A percentile compares a stretch with the other conserved stretches of the same genome.
These are phyloP conservation scores for Acromyrmex heyeri DNA, from an alignment of 1,140 invertebrate species.

Conservation along the genomic window DNA sequence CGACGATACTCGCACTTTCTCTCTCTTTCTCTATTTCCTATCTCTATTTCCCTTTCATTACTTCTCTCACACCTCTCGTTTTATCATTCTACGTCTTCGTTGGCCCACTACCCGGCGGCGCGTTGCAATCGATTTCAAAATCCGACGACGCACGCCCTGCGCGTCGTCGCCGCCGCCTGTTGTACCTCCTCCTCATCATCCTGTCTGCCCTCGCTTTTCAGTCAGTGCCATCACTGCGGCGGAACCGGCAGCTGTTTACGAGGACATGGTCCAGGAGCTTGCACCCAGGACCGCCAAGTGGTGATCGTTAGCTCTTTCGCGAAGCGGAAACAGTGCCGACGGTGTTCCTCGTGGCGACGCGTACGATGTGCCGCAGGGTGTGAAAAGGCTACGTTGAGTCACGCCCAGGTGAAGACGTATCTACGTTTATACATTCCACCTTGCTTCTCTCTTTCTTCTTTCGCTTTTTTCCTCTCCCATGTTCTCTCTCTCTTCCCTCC, in stretches of 20 bases:
- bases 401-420: slow-evolving; percentile 68
- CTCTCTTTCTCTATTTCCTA: not conserved
- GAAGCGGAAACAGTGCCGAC: not conserved
- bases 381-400: slow-evolving; percentile 36
- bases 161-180: slow-evolving; percentile 50
- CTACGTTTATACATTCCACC: not conserved
- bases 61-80: slow-evolving; percentile 7
- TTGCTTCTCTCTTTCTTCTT: not conserved
- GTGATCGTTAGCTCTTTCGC: slow-evolving; percentile 9
- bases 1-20: not conserved
- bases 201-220: slow-evolving; percentile 44
- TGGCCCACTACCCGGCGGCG: slow-evolving; percentile 61
- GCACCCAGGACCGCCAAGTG: slow-evolving; percentile 16
- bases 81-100: slow-evolving; percentile 38
- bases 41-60: not conserved
- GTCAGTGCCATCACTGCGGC: slow-evolving; percentile 66
- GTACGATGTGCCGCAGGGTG: slow-evolving; percentile 55
- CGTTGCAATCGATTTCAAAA: slow-evolving; percentile 71
- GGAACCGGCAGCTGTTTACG: slow-evolving; percentile 40
- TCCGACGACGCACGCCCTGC: slow-evolving; percentile 72
- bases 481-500: no score
- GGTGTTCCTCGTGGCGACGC: slow-evolving; percentile 7
- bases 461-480: no score
- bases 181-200: slow-evolving; percentile 43
- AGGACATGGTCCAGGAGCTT: slow-evolving; percentile 52